Evolutionary conservation across 2,797 vertebrate genomes (phyloP).

Genomic region (Spinus olivaceus): DNA sequence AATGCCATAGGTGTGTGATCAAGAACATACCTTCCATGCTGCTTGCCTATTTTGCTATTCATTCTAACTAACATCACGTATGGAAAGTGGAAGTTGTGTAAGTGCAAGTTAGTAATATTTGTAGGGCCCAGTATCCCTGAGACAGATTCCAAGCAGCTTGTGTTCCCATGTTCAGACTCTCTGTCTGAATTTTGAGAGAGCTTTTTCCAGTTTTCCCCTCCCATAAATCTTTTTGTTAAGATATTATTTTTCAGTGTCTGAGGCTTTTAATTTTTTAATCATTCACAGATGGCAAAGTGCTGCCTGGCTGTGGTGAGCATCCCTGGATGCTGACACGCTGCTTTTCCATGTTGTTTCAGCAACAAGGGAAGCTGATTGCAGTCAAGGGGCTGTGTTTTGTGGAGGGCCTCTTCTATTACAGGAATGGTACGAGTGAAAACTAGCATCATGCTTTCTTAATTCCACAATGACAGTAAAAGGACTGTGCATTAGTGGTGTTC

Average conservation of each 20-base stretch:
- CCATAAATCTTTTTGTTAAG: neutral
- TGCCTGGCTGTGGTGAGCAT: conserved; percentile 10
- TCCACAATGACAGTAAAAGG: neutral
- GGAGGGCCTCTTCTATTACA: neutral
- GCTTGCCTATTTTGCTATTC: neutral
- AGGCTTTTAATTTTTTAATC: neutral
- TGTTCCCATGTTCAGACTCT: neutral
- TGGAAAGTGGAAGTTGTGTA: neutral
- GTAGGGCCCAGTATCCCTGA: neutral
- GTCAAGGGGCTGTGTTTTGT: conserved; percentile 26
- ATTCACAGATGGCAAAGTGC: neutral
- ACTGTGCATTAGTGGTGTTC: neutral
- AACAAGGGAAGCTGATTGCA: conserved; percentile 11
- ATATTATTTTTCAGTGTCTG: neutral
- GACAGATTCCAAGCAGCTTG: neutral
- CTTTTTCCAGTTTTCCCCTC: neutral
- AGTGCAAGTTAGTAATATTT: neutral
- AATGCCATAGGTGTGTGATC: neutral
- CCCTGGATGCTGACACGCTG: neutral
- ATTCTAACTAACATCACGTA: neutral
- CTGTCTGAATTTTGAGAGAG: neutral
- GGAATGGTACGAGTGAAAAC: neutral
- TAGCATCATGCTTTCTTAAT: neutral
- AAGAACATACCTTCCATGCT: neutral
- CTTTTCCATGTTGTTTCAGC: conserved; percentile 7